A percentile compares a stretch with the other conserved stretches of the same genome.
These are phyloP conservation scores for Formica exsecta DNA, from an alignment of 1,140 invertebrate genomes.

Conservation along the genomic window DNA sequence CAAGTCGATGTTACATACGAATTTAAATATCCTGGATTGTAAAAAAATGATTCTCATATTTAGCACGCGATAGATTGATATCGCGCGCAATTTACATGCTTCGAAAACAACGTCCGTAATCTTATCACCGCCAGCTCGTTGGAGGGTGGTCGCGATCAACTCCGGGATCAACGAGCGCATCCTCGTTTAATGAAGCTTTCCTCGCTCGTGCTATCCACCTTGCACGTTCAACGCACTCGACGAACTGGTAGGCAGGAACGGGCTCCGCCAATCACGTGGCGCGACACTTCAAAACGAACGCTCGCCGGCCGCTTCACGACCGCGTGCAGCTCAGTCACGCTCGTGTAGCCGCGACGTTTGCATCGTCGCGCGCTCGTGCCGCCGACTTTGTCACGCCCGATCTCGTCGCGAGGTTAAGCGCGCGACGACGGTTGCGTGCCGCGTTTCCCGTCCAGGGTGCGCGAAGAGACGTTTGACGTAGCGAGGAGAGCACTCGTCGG, in stretches of 20 bases:
- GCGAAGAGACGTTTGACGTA: neutral
- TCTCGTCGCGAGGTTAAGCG: constrained; percentile 17
- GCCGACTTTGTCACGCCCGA: neutral
- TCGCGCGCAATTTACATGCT: neutral
- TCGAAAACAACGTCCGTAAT: neutral
- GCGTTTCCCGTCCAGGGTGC: neutral
- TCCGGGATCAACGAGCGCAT: neutral
- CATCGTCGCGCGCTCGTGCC: constrained; percentile 10
- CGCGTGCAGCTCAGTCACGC: constrained; percentile 30
- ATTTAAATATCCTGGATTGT: no score
- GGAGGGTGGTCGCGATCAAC: constrained; percentile 11
- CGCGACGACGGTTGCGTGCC: neutral
- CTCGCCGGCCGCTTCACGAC: constrained; percentile 12
- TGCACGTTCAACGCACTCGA: constrained; percentile 50
- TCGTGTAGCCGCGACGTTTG: constrained; percentile 26
- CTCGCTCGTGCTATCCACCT: constrained; percentile 17
- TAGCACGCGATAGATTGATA: neutral
- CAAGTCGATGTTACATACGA: neutral
- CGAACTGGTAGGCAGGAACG: neutral
- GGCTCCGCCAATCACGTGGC: constrained; percentile 36
- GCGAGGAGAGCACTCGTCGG: neutral
- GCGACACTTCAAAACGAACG: constrained; percentile 31
- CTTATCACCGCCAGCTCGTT: constrained; percentile 14
- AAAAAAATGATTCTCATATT: neutral
- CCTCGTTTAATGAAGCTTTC: constrained; percentile 20